These are phyloP conservation scores for Trissolcus brochymenae DNA, from an alignment of 2,888 invertebrate genomes.

Conservation along the genomic window DNA sequence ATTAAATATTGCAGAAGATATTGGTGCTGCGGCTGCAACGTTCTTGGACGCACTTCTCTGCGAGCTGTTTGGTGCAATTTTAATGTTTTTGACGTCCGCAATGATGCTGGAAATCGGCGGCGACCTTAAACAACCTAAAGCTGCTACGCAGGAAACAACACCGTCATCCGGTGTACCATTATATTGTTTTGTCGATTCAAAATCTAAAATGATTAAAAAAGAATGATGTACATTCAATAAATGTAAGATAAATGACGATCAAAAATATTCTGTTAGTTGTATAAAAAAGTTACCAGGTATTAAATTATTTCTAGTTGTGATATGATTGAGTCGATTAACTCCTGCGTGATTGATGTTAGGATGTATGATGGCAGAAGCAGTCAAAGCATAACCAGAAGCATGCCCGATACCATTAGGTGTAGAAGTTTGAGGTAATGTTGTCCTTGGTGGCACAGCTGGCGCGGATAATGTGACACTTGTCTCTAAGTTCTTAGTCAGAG, in stretches of 20 bases:
- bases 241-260: constrained; percentile 14
- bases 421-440: constrained; percentile 64
- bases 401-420: constrained; percentile 68
- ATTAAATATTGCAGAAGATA: constrained; percentile 81
- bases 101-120: constrained; percentile 72
- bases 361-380: constrained; percentile 74
- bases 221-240: not conserved
- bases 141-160: constrained; percentile 74
- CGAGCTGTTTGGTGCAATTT: constrained; percentile 63
- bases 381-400: constrained; percentile 71
- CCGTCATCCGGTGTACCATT: constrained; percentile 70
- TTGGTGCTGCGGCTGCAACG: constrained; percentile 45
- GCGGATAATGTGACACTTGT: constrained; percentile 63
- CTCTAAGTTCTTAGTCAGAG: constrained; percentile 63
- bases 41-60: constrained; percentile 68
- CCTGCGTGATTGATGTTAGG: constrained; percentile 71
- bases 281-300: constrained; percentile 69
- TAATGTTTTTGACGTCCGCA: constrained; percentile 70
- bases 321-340: constrained; percentile 68
- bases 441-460: constrained; percentile 74
- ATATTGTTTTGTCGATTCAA: constrained; percentile 70
- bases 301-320: constrained; percentile 68
- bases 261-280: constrained; percentile 14
- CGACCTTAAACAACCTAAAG: constrained; percentile 69
- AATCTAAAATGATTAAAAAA: constrained; percentile 61